Evolutionary conservation across 2,888 invertebrate genomes (phyloP), one percentile per base, ranked within the genome.

Genomic region (Diabrotica balteata): DNA sequence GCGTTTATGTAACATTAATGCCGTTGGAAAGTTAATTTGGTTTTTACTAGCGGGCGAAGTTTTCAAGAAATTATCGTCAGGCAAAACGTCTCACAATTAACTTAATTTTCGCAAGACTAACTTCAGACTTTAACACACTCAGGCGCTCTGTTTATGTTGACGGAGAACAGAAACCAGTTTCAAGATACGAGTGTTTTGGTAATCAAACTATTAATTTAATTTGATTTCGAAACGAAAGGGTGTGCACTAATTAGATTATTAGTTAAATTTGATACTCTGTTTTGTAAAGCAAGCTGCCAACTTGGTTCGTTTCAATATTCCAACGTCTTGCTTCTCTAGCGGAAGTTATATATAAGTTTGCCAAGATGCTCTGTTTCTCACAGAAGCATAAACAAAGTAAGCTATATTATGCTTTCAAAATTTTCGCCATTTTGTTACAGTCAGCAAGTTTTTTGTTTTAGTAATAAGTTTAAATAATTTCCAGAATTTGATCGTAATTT

Each of bases 181-280:
- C 17, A 11, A 59, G 59, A 59, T 59, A 59, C 59, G 51, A 59
- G 51, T 59, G 59, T 59, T 50, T 59, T 43, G 59, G 59, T 59
- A 59, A 59, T 59, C 51, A 59, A 59, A 59, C 59, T 59, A 59
- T 50, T 59, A 59, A 59, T 59, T 51, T 59, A 59, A 59, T 59
- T 59, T 59, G 59, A 47, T 59, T 51, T 50, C 51, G 32, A 32
- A 50, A 50, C 43, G 59, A 7, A 50, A 43, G 51, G 59, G 50
- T 11, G 50, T n/a, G 11, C 7, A 50, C 10, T 59, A 59, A 59
- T 59, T 49, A 59, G 51, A 59, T 59, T 59, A 59, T 59, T 59
- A 59, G 51, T 32, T 59, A 59, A 59, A 59, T 32, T 50, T 59
- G 59, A 59, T 59, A 59, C 43, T 45, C 43, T 50, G 17, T 51